phyloP scores from a whole-genome alignment of 2,797 vertebrate species.

The Lophius americanus region DNA sequence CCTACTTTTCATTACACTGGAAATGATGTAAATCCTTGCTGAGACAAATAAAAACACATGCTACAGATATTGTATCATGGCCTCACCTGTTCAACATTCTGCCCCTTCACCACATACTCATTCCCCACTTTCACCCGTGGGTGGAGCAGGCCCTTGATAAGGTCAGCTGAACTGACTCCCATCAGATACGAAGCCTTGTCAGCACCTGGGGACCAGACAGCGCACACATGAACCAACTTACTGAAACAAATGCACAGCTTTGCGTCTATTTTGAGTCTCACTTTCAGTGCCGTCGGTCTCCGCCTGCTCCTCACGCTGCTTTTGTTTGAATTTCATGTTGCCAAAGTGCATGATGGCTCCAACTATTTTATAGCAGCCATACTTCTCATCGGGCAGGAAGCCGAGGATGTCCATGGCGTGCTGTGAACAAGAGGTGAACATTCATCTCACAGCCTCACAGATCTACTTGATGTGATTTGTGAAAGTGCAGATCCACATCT shows the following conservation, averaged over 20 bases:
- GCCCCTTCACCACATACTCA: constrained; percentile 93
- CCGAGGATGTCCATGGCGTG: constrained; percentile 94
- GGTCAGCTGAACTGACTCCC: constrained; percentile 94
- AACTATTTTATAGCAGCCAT: constrained; percentile 93
- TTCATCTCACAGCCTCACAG: not conserved
- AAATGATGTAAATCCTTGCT: too few species aligned
- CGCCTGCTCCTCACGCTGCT: constrained; percentile 92
- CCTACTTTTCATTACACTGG: not conserved
- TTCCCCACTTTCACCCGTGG: constrained; percentile 95
- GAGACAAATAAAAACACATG: not conserved
- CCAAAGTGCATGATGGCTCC: constrained; percentile 95
- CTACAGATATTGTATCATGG: not conserved
- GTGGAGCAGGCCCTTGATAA: constrained; percentile 94
- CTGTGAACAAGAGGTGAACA: constrained; percentile 58
- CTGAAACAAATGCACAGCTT: not conserved
- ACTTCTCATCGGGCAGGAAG: constrained; percentile 89
- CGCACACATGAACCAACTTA: not conserved
- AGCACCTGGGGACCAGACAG: constrained; percentile 80
- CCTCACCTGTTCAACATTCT: constrained; percentile 93
- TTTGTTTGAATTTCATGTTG: constrained; percentile 98
- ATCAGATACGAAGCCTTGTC: constrained; percentile 96
- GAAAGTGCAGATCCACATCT: not conserved
- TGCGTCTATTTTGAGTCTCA: constrained; percentile 59
- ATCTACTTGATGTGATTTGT: not conserved
- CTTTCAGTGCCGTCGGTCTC: constrained; percentile 93